phyloP scores from a whole-genome alignment of 2,797 vertebrate genomes.

The Sebastolobus altivelis region DNA sequence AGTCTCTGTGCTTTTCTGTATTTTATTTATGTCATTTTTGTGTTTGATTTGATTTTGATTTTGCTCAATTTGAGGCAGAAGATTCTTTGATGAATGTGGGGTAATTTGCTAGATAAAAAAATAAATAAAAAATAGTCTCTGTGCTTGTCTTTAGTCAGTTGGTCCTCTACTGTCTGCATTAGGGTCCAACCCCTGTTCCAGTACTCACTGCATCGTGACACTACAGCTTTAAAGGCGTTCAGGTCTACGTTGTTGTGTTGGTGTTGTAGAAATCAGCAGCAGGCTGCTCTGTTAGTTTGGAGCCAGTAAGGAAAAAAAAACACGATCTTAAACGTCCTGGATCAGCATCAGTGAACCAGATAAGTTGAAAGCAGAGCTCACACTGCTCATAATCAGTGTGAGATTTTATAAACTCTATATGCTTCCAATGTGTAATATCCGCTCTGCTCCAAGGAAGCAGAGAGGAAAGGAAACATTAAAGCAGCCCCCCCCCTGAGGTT shows the following conservation, averaged over 20 bases:
- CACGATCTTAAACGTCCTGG: neutral
- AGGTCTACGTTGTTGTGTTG: neutral
- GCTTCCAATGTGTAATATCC: conserved; percentile 83
- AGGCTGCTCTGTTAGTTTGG: neutral
- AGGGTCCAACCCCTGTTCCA: neutral
- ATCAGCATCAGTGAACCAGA: conserved; percentile 60
- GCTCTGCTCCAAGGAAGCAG: conserved; percentile 57
- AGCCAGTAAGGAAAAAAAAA: neutral
- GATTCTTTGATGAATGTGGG: too few species aligned
- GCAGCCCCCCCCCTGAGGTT: conserved; percentile 73
- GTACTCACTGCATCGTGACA: neutral
- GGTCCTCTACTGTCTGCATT: neutral
- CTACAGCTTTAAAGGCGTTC: neutral
- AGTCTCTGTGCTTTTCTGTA: too few species aligned
- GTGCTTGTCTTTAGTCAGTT: neutral
- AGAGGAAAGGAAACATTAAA: conserved; percentile 73
- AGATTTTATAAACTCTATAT: conserved; percentile 77
- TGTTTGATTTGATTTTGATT: neutral
- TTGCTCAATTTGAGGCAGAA: too few species aligned
- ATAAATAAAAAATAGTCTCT: neutral
- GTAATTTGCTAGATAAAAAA: neutral
- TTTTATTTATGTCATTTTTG: too few species aligned
- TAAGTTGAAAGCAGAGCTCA: conserved; percentile 52
- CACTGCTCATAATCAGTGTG: conserved; percentile 72
- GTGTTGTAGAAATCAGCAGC: neutral